phyloP scores from a whole-genome alignment of 2,888 invertebrate species.

The Hetaerina titia region DNA sequence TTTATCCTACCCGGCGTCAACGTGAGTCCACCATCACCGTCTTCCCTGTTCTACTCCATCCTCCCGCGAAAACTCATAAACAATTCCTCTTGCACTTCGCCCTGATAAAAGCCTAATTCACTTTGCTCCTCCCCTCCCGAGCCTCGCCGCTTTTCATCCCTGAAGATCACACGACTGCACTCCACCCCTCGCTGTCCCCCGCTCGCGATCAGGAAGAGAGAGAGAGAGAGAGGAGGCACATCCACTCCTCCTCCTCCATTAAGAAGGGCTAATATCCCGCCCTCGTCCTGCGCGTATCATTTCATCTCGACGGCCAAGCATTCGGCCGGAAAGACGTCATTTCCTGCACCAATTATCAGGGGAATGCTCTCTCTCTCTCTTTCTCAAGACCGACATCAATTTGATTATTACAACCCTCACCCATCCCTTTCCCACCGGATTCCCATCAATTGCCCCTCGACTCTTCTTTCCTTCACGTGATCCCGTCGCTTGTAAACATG shows the following conservation, averaged over 20 bases:
- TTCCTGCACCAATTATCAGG: not conserved
- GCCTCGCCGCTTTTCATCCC: not conserved
- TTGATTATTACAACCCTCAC: not conserved
- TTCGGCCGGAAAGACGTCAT: conserved; percentile 39
- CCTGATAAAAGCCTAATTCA: conserved; percentile 23
- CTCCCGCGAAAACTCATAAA: not conserved
- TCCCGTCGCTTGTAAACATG: not conserved
- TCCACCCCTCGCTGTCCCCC: not conserved
- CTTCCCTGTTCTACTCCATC: not conserved
- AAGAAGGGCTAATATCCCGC: not conserved
- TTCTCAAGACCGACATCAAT: not conserved
- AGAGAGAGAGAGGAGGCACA: not conserved
- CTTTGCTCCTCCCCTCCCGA: not conserved
- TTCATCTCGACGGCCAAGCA: not conserved
- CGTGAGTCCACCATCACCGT: too few relatives aligned
- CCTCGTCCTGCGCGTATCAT: not conserved
- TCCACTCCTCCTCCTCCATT: not conserved
- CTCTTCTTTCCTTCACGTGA: not conserved
- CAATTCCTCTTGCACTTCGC: not conserved
- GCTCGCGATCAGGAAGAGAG: not conserved
- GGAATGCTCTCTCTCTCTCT: not conserved
- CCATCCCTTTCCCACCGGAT: not conserved
- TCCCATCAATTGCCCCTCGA: not conserved
- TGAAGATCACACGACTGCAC: not conserved
- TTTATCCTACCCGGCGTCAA: not conserved